A percentile compares a stretch with the other conserved stretches of the same genome.
These are phyloP conservation scores for Pterocles gutturalis DNA, from an alignment of 2,113 vertebrate species.

Conservation along the genomic window DNA sequence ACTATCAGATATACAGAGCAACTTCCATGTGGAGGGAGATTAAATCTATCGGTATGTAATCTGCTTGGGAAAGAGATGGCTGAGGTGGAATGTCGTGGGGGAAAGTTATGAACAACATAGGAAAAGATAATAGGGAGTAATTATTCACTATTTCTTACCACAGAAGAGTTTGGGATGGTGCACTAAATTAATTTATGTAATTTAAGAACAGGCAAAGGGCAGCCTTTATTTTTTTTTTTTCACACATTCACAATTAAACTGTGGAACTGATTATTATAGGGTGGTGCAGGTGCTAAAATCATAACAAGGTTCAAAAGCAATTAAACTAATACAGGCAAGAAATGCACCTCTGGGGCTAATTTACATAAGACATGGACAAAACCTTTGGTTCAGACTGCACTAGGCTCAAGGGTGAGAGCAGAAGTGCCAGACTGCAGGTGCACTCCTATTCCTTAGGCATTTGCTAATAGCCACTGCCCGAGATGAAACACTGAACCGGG, in stretches of 20 bases:
- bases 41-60: neutral
- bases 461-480: neutral
- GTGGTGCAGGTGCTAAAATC: neutral
- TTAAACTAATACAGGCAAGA: constrained; percentile 13
- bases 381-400: accelerated
- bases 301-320: constrained; percentile 11
- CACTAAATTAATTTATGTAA: constrained; percentile 25
- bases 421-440: neutral
- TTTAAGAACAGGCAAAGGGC: constrained; percentile 25
- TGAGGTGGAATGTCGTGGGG: neutral
- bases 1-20: neutral
- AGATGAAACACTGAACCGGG: neutral
- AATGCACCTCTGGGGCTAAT: neutral
- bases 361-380: neutral
- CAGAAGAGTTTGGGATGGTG: neutral
- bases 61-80: neutral
- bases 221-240: neutral
- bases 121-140: constrained; percentile 10
- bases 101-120: neutral
- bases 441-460: neutral
- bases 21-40: neutral
- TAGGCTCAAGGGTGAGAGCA: neutral
- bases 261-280: neutral
- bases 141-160: neutral
- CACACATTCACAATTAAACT: neutral